These are phyloP conservation scores for Sycophila texana DNA, from an alignment of 2,888 invertebrate genomes.

Conservation along the genomic window DNA sequence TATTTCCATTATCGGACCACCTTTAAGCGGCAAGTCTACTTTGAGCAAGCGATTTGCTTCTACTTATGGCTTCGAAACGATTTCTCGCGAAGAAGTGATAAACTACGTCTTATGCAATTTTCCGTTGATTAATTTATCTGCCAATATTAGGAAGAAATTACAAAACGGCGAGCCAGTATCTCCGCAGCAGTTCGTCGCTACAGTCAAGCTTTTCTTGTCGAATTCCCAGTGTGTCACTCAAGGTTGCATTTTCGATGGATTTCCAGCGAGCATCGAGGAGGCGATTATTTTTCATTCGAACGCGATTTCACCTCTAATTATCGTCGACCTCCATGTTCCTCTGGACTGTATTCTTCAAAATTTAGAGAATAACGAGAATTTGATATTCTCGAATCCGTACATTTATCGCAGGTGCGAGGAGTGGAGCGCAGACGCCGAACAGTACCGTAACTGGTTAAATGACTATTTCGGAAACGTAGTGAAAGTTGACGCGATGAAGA, in stretches of 20 bases:
- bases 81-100: constrained; percentile 78
- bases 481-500: constrained; percentile 76
- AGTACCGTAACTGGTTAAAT: constrained; percentile 77
- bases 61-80: constrained; percentile 77
- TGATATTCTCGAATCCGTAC: neutral
- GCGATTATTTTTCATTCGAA: constrained; percentile 76
- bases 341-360: constrained; percentile 74
- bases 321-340: constrained; percentile 77
- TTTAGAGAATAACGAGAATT: constrained; percentile 65
- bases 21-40: constrained; percentile 80
- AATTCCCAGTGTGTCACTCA: constrained; percentile 77
- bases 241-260: constrained; percentile 82
- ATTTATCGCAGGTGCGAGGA: constrained; percentile 65
- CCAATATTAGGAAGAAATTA: constrained; percentile 73
- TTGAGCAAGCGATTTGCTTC: constrained; percentile 78
- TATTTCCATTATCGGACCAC: constrained; percentile 80
- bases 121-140: constrained; percentile 77
- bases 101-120: constrained; percentile 77
- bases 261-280: constrained; percentile 78
- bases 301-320: constrained; percentile 79
- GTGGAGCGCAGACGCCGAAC: constrained; percentile 73
- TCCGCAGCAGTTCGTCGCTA: constrained; percentile 76
- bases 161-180: constrained; percentile 75
- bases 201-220: constrained; percentile 77
- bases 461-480: constrained; percentile 78